Evolutionary conservation across 1,140 invertebrate genomes (phyloP).

Genomic region (Drosophila kikkawai): DNA sequence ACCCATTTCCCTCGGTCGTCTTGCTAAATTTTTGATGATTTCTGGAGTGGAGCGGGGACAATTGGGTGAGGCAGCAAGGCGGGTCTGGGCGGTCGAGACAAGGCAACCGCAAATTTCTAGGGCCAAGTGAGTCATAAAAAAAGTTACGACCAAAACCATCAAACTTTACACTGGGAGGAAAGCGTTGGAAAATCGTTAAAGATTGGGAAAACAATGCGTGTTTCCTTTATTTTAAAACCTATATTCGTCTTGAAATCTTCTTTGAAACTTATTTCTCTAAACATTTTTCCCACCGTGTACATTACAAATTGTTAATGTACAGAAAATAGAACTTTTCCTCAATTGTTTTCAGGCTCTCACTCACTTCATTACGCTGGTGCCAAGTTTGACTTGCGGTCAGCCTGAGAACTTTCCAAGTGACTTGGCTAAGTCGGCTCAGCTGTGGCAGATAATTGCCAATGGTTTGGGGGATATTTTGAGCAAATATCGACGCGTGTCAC

Average conservation of each 20-base stretch:
- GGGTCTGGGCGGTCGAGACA: conserved; percentile 39
- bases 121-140: conserved; percentile 63
- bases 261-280: no score
- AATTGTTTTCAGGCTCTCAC: conserved; percentile 44
- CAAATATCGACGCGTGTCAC: conserved; percentile 54
- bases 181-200: conserved; percentile 3
- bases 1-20: conserved; percentile 21
- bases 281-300: not conserved
- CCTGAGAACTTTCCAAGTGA: conserved; percentile 68
- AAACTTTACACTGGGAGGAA: conserved; percentile 41
- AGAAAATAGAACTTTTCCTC: conserved; percentile 38
- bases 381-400: conserved; percentile 54
- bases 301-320: conserved; percentile 8
- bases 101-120: conserved; percentile 66
- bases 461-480: not conserved
- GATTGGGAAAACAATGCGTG: no score
- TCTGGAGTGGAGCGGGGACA: conserved; percentile 51
- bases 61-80: conserved; percentile 40
- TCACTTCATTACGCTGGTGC: conserved; percentile 64
- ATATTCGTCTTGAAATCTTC: accelerated
- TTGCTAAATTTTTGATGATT: conserved; percentile 78
- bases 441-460: conserved; percentile 42
- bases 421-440: conserved; percentile 77
- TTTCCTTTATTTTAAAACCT: not conserved
- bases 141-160: conserved; percentile 41